phyloP scores from a whole-genome alignment of 2,888 invertebrate genomes.

The Campoplex capitator region DNA sequence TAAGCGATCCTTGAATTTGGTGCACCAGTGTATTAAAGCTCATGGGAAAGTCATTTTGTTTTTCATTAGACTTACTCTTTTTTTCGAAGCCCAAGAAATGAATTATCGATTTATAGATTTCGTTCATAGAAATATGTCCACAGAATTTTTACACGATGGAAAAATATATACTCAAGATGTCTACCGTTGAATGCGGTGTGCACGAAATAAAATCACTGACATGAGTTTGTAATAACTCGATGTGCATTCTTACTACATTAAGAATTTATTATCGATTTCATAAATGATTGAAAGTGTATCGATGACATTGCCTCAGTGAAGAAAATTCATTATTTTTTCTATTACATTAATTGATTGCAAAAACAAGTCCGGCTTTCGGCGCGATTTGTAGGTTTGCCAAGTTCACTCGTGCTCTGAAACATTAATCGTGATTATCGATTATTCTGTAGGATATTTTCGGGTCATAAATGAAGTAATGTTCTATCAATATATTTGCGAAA shows the following conservation, averaged over 20 bases:
- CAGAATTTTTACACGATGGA: too few species aligned
- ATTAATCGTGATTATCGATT: neutral
- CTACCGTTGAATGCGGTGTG: neutral
- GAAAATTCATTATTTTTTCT: slow-evolving; percentile 30
- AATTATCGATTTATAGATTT: too few species aligned
- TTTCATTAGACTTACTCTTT: too few species aligned
- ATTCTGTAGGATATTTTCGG: neutral
- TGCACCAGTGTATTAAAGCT: too few species aligned
- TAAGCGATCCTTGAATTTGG: too few species aligned
- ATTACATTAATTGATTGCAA: neutral
- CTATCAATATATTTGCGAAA: neutral
- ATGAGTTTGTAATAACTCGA: slow-evolving; percentile 12
- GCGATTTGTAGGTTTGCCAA: neutral
- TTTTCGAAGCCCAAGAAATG: too few species aligned
- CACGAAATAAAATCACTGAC: slow-evolving; percentile 35
- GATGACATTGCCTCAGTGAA: slow-evolving; percentile 37
- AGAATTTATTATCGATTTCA: slow-evolving; percentile 44
- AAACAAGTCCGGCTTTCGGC: slow-evolving; percentile 29
- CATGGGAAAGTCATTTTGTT: too few species aligned
- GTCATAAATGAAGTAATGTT: neutral
- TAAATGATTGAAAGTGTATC: slow-evolving; percentile 50
- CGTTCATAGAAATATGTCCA: too few species aligned
- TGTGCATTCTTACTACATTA: slow-evolving; percentile 17
- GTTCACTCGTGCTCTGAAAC: slow-evolving; percentile 8
- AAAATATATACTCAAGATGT: too few species aligned